Base-by-base conservation (phyloP, 1,140 invertebrate species). In the Trachelipus rathkii region DNA sequence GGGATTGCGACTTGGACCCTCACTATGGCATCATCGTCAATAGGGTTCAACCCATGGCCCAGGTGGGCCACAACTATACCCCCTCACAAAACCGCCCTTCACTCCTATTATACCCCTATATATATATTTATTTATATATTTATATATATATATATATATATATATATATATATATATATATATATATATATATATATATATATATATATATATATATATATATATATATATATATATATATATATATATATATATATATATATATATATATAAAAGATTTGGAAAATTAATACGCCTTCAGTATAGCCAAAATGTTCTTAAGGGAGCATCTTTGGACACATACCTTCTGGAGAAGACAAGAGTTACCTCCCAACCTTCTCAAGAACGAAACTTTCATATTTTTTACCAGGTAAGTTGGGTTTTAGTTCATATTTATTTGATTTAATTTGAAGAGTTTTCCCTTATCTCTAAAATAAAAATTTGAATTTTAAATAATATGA, bases 361-460 rank as follows among this genome's bases (percentile, higher is more conserved):
- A 77, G 94, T 97, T 0, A 91, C 97, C 15, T 89, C 91, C 83
- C 95, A 97, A 84, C 90, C 89, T 77, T 82, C 86, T 4, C 92
- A 93, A 0, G 95, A 98, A 83, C 87, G 94, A 45, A 98, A 96
- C 85, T 98, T 96, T 86, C 96, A 98, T 83, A 93, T 97, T 77
- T 98, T 98, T 85, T 96, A 97, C 85, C 95, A 97, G 86, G 79
- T 81, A 15, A 43, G 71, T 44, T 33, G 0, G n/a, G 19, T 7
- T 23, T 44, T 33, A n/a, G 33, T 68, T 15, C 9, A 10, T 13
- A 66, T 1, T 66, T 66, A 23, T 15, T 21, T 23, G 1, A 33
- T 33, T 1, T 3, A 33, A 33, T 33, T 33, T 33, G 33, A 33
- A 33, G 1, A 33, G 1, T 33, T 33, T 33, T 33, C 6, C 33